Conservation (phyloP, 1,140 invertebrate genomes). For the Andrena cerasifolii region DNA sequence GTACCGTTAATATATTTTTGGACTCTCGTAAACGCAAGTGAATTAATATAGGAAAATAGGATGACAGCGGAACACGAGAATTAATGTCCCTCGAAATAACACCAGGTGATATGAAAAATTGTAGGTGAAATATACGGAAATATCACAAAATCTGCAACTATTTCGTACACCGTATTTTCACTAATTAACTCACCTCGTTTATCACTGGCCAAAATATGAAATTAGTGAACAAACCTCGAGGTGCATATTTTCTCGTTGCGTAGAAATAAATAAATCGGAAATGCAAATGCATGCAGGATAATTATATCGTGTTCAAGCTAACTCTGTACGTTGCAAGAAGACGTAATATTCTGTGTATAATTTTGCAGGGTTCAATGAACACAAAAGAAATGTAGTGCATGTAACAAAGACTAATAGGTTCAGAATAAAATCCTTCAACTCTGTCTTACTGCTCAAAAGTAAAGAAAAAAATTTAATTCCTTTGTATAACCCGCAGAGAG, state of each 20-base stretch:
- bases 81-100: neutral
- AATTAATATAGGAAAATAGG: neutral
- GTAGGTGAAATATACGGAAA: neutral
- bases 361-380: neutral
- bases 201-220: neutral
- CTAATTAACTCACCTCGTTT: neutral
- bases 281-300: neutral
- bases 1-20: neutral
- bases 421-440: neutral
- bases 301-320: neutral
- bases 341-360: too few relatives aligned
- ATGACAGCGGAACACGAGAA: neutral
- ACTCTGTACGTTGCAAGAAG: neutral
- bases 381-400: neutral
- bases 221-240: constrained; percentile 1
- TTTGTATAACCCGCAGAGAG: too few relatives aligned
- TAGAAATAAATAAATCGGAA: neutral
- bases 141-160: neutral
- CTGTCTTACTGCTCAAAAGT: too few relatives aligned
- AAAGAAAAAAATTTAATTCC: too few relatives aligned
- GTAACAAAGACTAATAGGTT: neutral
- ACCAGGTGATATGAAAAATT: neutral
- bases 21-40: neutral
- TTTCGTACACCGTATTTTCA: neutral
- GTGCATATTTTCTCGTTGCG: neutral